phyloP scores from a whole-genome alignment of 2,797 vertebrate species.

The Alectoris magna region DNA sequence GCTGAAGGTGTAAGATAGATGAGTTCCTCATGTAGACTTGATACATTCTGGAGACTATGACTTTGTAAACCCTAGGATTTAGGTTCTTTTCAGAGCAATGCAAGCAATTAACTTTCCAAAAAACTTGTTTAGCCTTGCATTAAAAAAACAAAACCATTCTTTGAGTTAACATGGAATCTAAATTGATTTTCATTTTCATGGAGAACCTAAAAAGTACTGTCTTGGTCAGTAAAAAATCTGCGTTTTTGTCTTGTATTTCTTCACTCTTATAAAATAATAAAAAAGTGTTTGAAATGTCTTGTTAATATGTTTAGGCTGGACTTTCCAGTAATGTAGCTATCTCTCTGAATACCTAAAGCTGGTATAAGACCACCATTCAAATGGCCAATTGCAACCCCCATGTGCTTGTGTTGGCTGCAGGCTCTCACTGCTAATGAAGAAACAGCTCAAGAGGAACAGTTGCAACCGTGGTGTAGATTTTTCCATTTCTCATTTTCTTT shows the following conservation, averaged over 20 bases:
- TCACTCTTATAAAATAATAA: neutral
- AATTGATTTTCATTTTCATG: neutral
- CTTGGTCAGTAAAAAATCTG: neutral
- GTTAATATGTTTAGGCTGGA: neutral
- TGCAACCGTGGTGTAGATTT: neutral
- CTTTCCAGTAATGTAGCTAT: neutral
- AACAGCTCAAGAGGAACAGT: neutral
- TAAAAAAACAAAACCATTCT: neutral
- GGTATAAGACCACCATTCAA: neutral
- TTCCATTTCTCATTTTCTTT: neutral
- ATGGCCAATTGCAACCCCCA: neutral
- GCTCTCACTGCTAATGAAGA: neutral
- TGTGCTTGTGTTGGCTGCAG: accelerated
- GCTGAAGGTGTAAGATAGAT: neutral
- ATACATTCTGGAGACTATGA: neutral
- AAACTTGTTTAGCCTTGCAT: neutral
- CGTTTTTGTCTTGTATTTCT: neutral
- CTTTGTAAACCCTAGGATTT: neutral
- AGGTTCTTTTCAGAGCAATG: neutral
- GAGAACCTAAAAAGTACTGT: neutral
- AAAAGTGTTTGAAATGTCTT: neutral
- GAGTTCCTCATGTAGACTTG: neutral
- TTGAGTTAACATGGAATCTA: neutral
- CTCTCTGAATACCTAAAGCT: neutral
- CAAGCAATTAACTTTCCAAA: neutral